Conservation (phyloP, 2,113 vertebrate species). For the Choloepus hoffmanni region DNA sequence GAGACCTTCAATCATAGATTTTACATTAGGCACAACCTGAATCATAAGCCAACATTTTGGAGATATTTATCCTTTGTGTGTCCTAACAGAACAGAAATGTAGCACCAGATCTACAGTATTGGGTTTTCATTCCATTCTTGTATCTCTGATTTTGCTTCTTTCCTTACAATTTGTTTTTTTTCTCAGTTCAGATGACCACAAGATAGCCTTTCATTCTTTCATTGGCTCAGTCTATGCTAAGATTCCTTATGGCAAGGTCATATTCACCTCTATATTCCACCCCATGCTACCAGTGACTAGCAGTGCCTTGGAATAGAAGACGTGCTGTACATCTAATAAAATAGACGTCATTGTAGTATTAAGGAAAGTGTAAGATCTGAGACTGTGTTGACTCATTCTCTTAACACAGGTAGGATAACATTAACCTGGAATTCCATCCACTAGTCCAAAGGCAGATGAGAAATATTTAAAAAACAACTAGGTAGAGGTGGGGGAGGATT, state of each 20-base stretch:
- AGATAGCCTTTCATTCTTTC: neutral
- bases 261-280: no score
- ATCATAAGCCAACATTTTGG: neutral
- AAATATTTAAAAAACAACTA: neutral
- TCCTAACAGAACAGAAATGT: fast-evolving
- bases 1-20: neutral
- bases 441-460: neutral
- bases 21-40: neutral
- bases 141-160: neutral
- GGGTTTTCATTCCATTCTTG: neutral
- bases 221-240: neutral
- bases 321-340: fast-evolving
- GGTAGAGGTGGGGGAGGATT: neutral
- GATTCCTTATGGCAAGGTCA: neutral
- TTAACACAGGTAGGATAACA: neutral
- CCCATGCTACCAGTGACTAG: neutral
- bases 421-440: neutral
- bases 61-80: neutral
- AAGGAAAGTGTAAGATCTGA: neutral
- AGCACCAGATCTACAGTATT: no score
- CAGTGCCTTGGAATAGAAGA: neutral
- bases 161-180: neutral
- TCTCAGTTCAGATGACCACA: neutral
- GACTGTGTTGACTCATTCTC: neutral
- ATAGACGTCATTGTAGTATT: fast-evolving